A percentile compares a stretch with the other conserved stretches of the same genome.
These are phyloP conservation scores for Drosophila mercatorum DNA, from an alignment of 2,888 invertebrate genomes.

Conservation along the genomic window DNA sequence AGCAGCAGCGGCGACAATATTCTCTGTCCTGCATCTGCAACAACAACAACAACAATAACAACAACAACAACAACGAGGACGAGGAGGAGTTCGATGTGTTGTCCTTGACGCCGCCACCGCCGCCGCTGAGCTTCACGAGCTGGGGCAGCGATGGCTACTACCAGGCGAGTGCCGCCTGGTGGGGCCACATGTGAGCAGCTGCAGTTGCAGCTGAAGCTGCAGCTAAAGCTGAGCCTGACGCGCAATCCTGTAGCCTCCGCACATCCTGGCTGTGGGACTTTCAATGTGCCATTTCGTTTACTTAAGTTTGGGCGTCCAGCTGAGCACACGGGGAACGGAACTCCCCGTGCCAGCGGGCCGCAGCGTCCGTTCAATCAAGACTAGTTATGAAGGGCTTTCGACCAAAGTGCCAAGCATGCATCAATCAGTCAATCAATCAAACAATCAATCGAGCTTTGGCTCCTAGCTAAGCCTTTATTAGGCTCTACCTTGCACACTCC, in stretches of 20 bases:
- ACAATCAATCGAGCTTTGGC: no score
- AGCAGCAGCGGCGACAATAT: conserved; percentile 31
- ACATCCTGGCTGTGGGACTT: conserved; percentile 69
- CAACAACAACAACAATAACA: conserved; percentile 30
- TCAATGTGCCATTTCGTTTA: conserved; percentile 77
- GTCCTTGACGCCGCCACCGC: conserved; percentile 68
- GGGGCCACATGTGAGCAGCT: conserved; percentile 62
- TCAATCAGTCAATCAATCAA: neutral
- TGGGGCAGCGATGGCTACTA: conserved; percentile 73
- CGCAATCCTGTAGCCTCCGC: conserved; percentile 1
- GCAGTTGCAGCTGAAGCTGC: neutral
- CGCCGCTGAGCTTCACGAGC: conserved; percentile 61
- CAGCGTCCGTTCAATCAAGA: neutral
- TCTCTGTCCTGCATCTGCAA: conserved; percentile 21
- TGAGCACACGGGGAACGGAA: conserved; percentile 7
- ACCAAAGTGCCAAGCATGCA: conserved; percentile 16
- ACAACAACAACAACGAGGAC: conserved; percentile 41
- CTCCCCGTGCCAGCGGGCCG: neutral
- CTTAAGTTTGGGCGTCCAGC: conserved; percentile 46
- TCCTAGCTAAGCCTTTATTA: neutral
- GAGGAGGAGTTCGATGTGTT: conserved; percentile 56
- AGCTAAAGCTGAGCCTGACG: neutral
- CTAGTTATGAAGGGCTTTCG: conserved; percentile 12
- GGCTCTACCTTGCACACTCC: neutral
- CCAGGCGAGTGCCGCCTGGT: conserved; percentile 66